A percentile compares a stretch with the other conserved stretches of the same genome.
These are phyloP conservation scores for Octomys mimax DNA, from an alignment of 2,797 vertebrate genomes.

Conservation along the genomic window DNA sequence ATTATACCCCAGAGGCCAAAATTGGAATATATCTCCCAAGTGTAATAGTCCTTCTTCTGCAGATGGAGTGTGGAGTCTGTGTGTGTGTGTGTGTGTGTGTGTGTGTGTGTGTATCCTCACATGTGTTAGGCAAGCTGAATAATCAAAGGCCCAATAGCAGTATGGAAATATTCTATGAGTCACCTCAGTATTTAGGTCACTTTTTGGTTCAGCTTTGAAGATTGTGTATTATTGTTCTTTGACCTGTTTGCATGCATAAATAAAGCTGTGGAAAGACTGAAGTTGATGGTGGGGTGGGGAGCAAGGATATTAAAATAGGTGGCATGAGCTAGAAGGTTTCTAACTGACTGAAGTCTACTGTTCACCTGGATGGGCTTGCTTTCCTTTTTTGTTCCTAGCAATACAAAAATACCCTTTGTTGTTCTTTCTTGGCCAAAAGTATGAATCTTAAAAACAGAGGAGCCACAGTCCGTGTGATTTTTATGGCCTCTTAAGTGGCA, in stretches of 20 bases:
- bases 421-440: constrained; percentile 80
- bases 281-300: neutral
- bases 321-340: neutral
- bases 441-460: constrained; percentile 78
- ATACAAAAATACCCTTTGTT: constrained; percentile 68
- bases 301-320: constrained; percentile 43
- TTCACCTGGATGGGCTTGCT: constrained; percentile 53
- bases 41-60: constrained; percentile 58
- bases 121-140: constrained; percentile 30
- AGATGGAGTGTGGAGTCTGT: constrained; percentile 36
- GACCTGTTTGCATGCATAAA: constrained; percentile 68
- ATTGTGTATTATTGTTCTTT: constrained; percentile 83
- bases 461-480: constrained; percentile 60
- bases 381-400: constrained; percentile 49
- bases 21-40: constrained; percentile 69
- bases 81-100: neutral
- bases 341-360: constrained; percentile 43
- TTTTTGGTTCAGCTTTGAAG: constrained; percentile 79
- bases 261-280: neutral
- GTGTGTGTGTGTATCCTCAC: neutral
- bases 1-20: constrained; percentile 67
- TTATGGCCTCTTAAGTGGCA: constrained; percentile 1
- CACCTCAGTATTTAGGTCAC: constrained; percentile 60
- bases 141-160: constrained; percentile 61
- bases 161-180: constrained; percentile 77